These are phyloP conservation scores for Misgurnus anguillicaudatus DNA, from an alignment of 2,113 vertebrate genomes.

Conservation along the genomic window DNA sequence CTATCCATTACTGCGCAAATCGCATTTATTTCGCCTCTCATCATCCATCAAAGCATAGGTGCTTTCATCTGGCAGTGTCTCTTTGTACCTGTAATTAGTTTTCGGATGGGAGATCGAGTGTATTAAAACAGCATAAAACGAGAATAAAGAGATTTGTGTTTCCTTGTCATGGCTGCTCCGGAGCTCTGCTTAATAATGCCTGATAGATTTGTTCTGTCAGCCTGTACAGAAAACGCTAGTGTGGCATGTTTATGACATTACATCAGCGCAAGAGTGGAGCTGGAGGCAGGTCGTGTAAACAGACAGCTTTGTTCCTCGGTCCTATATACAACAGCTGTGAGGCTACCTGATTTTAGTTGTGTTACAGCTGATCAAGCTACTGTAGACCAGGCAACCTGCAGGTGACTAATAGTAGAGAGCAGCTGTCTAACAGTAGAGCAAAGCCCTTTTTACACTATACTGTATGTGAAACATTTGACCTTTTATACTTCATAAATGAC, in stretches of 20 bases:
- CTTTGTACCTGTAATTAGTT: constrained; percentile 58
- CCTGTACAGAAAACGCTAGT: constrained; percentile 28
- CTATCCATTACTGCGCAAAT: constrained; percentile 55
- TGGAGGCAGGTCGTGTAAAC: constrained; percentile 1
- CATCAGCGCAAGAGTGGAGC: constrained; percentile 24
- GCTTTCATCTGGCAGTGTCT: constrained; percentile 56
- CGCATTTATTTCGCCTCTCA: constrained; percentile 48
- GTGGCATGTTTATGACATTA: constrained; percentile 51
- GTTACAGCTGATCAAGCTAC: neutral
- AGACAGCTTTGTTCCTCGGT: neutral
- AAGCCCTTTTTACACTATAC: neutral
- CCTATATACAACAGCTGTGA: neutral
- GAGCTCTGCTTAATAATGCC: constrained; percentile 39
- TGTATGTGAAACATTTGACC: neutral
- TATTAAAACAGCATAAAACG: constrained; percentile 51
- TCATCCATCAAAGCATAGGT: constrained; percentile 51
- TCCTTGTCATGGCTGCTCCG: constrained; percentile 30
- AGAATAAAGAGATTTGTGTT: constrained; percentile 49
- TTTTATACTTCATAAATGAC: neutral
- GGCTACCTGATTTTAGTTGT: neutral
- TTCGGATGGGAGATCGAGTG: constrained; percentile 54
- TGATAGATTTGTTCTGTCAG: constrained; percentile 48
- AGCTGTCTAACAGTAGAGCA: neutral
- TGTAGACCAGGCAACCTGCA: neutral
- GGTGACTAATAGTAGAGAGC: neutral